phyloP scores from a whole-genome alignment of 2,797 vertebrate genomes.

The Smutsia temminckii region DNA sequence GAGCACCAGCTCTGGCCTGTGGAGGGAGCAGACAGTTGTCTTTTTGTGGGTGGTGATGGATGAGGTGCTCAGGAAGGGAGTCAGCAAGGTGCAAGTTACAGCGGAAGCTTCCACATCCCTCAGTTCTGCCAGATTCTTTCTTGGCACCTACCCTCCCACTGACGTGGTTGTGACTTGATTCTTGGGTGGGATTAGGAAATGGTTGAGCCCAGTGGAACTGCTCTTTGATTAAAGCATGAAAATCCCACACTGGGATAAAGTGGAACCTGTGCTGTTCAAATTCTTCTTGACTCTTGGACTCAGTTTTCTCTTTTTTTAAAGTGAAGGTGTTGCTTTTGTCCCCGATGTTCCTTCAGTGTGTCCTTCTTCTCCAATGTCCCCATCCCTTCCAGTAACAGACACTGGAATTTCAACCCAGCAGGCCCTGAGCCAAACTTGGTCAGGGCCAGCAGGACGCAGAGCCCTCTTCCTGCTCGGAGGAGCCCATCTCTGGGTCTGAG shows the following conservation, averaged over 20 bases:
- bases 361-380: neutral
- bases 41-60: neutral
- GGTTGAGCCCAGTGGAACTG: neutral
- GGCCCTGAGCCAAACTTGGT: neutral
- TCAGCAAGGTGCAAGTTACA: neutral
- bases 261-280: neutral
- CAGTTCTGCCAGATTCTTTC: neutral
- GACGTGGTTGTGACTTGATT: neutral
- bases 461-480: neutral
- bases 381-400: neutral
- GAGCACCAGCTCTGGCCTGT: neutral
- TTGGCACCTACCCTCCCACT: neutral
- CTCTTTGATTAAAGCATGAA: neutral
- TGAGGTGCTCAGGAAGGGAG: neutral
- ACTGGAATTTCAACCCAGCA: neutral
- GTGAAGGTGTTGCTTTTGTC: conserved; percentile 7
- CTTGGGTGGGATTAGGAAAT: neutral
- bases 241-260: neutral
- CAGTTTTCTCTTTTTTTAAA: neutral
- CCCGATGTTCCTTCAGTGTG: neutral
- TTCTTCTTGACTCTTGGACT: neutral
- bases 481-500: neutral
- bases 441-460: neutral
- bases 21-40: neutral
- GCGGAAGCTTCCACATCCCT: neutral